Evolutionary conservation across 2,888 invertebrate genomes (phyloP), one percentile per base, ranked within the genome.

Genomic region (Drosophila merina): DNA sequence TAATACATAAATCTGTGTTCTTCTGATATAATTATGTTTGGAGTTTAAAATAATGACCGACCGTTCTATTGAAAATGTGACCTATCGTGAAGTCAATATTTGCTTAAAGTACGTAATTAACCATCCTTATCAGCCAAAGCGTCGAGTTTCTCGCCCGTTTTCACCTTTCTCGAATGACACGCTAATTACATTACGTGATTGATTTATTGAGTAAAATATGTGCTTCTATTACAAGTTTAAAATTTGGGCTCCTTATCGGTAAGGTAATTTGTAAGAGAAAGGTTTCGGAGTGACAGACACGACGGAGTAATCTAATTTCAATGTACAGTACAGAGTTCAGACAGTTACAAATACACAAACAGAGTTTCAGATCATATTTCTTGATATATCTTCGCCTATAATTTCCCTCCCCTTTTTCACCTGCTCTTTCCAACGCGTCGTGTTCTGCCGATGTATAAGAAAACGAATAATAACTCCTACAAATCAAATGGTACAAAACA

Each of bases 1-100:
- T 82, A 82, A 82, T 87, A 87, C 88, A 82, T 72, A 56, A 52
- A 72, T 76, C 57, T 72, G 56, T 57, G 68, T 48, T 50, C 67
- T 64, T 68, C 58, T 26, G 47, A 70, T 68, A 58, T 40, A 30
- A 42, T 57, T 60, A 55, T 25, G 38, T 51, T 72, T 54, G 49
- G 68, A 74, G 62, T 76, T 76, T 69, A 66, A 79, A 79, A 82
- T 76, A 50, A 52, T 45, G 62, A 31, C 47, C 44, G 62, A 31
- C 47, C 44, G 9, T 30, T 71, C 36, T 57, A 44, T 52, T 54
- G 48, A 77, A 76, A 76, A 48, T 45, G 20, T 59, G 54, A 26
- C 48, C 52, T 38, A 20, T 47, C 38, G 31, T 47, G 44, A n/a
- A 28, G 33, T 55, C 30, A 25, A 38, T 42, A 28, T 28, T 30